phyloP scores from a whole-genome alignment of 2,797 vertebrate genomes.

The Phataginus tricuspis region DNA sequence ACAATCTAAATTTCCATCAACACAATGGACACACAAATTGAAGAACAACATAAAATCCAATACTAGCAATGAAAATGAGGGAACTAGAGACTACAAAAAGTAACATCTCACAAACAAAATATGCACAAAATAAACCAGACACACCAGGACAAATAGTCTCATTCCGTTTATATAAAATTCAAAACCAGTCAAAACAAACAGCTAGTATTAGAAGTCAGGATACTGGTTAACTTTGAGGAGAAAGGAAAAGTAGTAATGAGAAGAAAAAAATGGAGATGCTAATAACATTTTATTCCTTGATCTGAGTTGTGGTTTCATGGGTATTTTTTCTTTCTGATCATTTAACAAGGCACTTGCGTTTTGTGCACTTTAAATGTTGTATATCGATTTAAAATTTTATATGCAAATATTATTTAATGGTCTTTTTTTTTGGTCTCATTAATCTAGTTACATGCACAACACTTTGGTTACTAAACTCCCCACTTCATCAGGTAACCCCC shows the following conservation, averaged over 20 bases:
- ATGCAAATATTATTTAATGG: background rate
- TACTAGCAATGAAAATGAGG: background rate
- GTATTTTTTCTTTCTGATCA: background rate
- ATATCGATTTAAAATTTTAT: background rate
- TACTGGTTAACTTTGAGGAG: background rate
- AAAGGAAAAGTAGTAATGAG: background rate
- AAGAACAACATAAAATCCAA: background rate
- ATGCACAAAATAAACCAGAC: background rate
- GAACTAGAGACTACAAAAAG: background rate
- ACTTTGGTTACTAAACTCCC: no score
- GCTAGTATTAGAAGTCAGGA: background rate
- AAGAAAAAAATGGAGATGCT: background rate
- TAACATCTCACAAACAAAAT: background rate
- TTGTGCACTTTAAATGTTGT: background rate
- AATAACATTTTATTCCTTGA: background rate
- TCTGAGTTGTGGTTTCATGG: background rate
- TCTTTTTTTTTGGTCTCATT: background rate
- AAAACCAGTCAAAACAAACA: background rate
- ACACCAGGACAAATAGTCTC: background rate
- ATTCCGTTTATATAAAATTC: background rate
- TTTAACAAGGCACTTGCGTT: background rate
- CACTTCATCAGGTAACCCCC: no score
- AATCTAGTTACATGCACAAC: no score
- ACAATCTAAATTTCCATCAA: background rate
- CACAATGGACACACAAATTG: background rate